Evolutionary conservation across 2,888 invertebrate species (phyloP).

Genomic region (Chalcosyrphus nemorum): DNA sequence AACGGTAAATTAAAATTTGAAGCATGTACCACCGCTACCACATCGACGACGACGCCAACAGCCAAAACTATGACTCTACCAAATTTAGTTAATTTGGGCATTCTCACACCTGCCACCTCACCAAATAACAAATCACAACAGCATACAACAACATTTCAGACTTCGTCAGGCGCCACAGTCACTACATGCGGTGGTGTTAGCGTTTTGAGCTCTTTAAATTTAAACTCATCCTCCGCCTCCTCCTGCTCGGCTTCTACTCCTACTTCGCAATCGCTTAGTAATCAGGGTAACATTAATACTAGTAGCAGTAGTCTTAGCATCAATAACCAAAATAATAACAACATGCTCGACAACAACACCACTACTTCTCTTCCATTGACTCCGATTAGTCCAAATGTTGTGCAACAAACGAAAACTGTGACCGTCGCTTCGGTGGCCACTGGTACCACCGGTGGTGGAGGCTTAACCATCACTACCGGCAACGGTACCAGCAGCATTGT

Average conservation of each 20-base stretch:
- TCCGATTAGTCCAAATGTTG: constrained; percentile 81
- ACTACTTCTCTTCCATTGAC: constrained; percentile 80
- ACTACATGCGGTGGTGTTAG: constrained; percentile 74
- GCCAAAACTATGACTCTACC: constrained; percentile 81
- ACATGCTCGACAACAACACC: constrained; percentile 60
- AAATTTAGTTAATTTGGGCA: constrained; percentile 82
- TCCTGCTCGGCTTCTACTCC: constrained; percentile 73
- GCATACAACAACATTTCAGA: constrained; percentile 77
- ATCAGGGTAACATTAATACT: constrained; percentile 71
- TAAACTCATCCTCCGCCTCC: constrained; percentile 55
- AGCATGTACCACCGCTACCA: constrained; percentile 68
- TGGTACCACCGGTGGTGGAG: constrained; percentile 54
- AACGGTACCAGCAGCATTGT: constrained; percentile 74
- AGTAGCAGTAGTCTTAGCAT: constrained; percentile 72
- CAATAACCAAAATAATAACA: constrained; percentile 72
- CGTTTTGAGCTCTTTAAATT: constrained; percentile 65
- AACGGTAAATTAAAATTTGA: constrained; percentile 75
- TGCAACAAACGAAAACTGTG: constrained; percentile 76
- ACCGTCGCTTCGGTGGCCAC: constrained; percentile 73
- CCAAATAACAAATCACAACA: constrained; percentile 82
- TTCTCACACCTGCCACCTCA: constrained; percentile 83
- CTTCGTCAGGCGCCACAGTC: constrained; percentile 74
- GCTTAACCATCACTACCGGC: constrained; percentile 48
- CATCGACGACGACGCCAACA: constrained; percentile 73
- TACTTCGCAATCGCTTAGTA: constrained; percentile 71